Conservation (phyloP, 2,113 vertebrate species). For the Pedionomus torquatus region DNA sequence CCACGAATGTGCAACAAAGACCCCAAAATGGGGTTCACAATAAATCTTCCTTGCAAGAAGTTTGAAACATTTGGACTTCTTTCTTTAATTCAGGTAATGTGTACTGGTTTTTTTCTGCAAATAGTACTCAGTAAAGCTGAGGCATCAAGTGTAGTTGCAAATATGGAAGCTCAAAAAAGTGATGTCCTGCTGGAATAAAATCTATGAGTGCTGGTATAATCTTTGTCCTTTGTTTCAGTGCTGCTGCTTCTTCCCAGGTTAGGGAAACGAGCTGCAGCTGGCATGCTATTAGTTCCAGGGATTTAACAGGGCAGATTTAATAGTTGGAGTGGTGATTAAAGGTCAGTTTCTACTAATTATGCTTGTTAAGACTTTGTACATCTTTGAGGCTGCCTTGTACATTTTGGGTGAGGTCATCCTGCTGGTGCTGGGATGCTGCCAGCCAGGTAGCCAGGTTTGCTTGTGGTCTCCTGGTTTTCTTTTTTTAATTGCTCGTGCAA, state of each 20-base stretch:
- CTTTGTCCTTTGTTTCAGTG: background rate
- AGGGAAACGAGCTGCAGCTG: background rate
- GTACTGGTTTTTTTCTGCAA: background rate
- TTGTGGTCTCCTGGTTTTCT: background rate
- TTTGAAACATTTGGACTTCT: background rate
- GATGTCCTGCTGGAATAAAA: background rate
- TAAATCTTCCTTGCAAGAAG: background rate
- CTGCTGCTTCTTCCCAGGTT: background rate
- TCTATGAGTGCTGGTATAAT: background rate
- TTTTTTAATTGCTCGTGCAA: accelerated
- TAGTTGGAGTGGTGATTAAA: background rate
- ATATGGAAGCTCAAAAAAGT: background rate
- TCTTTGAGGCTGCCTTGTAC: background rate
- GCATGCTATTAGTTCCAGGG: background rate
- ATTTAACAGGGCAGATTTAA: background rate
- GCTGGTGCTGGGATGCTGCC: background rate
- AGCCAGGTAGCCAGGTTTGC: background rate
- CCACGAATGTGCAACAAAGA: background rate
- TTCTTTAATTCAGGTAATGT: background rate
- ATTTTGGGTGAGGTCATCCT: background rate
- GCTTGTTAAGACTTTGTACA: background rate
- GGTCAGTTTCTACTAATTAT: background rate
- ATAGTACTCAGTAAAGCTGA: background rate
- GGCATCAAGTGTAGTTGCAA: background rate
- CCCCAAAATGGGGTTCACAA: background rate